Percentiles rank a stretch among this genome's conserved stretches.
Evolutionary conservation across 2,113 vertebrate species (phyloP).

Genomic region (Crocuta crocuta): DNA sequence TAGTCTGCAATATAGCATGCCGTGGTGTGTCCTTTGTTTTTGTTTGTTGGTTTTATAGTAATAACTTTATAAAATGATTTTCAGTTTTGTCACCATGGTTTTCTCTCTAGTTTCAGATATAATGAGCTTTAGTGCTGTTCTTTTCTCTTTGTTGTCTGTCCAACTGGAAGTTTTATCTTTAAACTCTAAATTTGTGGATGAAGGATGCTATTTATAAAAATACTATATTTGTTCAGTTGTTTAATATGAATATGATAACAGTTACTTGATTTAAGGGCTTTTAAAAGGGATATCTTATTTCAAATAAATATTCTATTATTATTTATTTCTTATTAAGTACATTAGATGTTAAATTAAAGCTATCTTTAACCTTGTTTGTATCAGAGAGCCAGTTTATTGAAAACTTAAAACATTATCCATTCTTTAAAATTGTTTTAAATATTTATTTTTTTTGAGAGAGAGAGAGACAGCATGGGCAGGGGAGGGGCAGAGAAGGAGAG

Average conservation of each 20-base stretch:
- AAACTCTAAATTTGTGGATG: not conserved
- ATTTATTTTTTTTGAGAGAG: too few relatives aligned
- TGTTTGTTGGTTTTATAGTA: not conserved
- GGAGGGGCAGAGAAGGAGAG: too few relatives aligned
- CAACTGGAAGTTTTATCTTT: not conserved
- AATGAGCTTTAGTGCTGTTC: fast-evolving
- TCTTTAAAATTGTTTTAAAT: not conserved
- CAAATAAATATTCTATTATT: not conserved
- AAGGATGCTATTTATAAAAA: not conserved
- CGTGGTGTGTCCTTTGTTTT: not conserved
- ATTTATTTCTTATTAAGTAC: not conserved
- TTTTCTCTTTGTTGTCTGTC: not conserved
- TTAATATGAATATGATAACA: not conserved
- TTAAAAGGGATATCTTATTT: not conserved
- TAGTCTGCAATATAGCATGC: not conserved
- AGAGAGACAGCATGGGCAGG: too few relatives aligned
- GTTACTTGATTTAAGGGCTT: not conserved
- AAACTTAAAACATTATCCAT: not conserved
- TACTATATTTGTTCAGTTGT: not conserved
- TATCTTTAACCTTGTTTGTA: not conserved
- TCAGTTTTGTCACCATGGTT: not conserved
- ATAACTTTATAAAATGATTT: not conserved
- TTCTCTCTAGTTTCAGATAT: not conserved
- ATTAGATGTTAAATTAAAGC: not conserved
- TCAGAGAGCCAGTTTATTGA: not conserved